A percentile compares a stretch with the other conserved stretches of the same genome.
These are phyloP conservation scores for Drosophila infuscata DNA, from an alignment of 2,888 invertebrate species.

Conservation along the genomic window DNA sequence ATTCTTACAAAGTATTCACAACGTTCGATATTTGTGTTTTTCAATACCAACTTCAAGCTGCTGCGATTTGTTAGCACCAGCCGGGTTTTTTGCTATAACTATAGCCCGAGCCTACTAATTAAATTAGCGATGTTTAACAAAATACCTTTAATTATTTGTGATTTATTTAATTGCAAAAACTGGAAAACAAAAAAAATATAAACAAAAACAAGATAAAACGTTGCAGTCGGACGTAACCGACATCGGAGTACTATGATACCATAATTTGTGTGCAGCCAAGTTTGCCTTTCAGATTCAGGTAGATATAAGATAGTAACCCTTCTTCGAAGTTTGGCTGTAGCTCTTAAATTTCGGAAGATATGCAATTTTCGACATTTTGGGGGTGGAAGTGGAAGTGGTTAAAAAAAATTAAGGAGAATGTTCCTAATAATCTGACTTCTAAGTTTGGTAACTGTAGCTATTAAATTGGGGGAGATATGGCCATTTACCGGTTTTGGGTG, in stretches of 20 bases:
- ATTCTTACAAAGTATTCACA: conserved; percentile 28
- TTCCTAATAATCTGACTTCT: no score
- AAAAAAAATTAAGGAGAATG: no score
- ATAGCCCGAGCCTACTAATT: conserved; percentile 51
- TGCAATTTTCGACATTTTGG: no score
- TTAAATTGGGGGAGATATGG: no score
- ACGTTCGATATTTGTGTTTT: conserved; percentile 9
- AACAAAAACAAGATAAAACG: not conserved
- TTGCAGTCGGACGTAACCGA: not conserved
- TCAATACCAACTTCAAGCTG: conserved; percentile 13
- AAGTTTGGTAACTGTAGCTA: no score
- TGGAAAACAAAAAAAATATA: conserved; percentile 5
- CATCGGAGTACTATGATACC: not conserved
- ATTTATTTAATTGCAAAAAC: conserved; percentile 39
- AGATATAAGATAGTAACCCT: no score
- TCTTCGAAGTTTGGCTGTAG: no score
- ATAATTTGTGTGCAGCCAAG: no score
- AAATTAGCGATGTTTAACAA: conserved; percentile 59
- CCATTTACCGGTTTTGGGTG: no score
- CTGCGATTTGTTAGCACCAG: conserved; percentile 36
- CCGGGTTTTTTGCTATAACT: conserved; percentile 7
- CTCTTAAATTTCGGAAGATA: no score
- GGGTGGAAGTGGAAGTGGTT: no score
- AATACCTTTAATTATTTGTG: conserved; percentile 54
- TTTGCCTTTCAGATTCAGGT: no score